A percentile compares a stretch with the other conserved stretches of the same genome.
phyloP scores from a whole-genome alignment of 1,140 invertebrate genomes.

The Lordiphosa collinella region DNA sequence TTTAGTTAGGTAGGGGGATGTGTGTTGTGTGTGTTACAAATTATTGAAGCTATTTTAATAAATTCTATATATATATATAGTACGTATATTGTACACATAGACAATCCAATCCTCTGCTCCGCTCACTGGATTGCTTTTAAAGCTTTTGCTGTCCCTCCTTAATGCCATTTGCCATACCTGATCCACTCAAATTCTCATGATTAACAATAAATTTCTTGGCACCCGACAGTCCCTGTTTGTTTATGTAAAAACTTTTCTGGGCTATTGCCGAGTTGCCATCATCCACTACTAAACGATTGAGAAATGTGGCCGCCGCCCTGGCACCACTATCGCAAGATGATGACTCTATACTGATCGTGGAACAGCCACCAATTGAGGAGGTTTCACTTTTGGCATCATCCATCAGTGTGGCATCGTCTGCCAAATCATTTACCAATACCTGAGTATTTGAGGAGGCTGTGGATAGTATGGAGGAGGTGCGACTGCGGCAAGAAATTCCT shows the following conservation, averaged over 20 bases:
- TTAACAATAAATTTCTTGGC: constrained; percentile 67
- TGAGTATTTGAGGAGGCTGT: constrained; percentile 57
- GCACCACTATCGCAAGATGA: constrained; percentile 67
- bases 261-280: constrained; percentile 45
- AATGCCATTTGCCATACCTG: constrained; percentile 9
- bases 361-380: constrained; percentile 66
- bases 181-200: constrained; percentile 43
- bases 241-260: constrained; percentile 67
- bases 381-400: constrained; percentile 74
- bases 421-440: constrained; percentile 60
- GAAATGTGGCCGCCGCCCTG: constrained; percentile 54
- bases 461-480: constrained; percentile 59
- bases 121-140: constrained; percentile 46
- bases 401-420: constrained; percentile 69
- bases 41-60: constrained; percentile 5
- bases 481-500: constrained; percentile 53
- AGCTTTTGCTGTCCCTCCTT: constrained; percentile 67
- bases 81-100: constrained; percentile 13
- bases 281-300: constrained; percentile 59
- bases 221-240: constrained; percentile 61
- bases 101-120: constrained; percentile 7
- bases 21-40: neutral
- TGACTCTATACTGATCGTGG: constrained; percentile 66
- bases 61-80: constrained; percentile 1
- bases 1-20: no score